Percentiles rank a stretch among this genome's conserved stretches.
Evolutionary conservation across 2,797 vertebrate species (phyloP).

Genomic region (Euphonia xanthogaster): DNA sequence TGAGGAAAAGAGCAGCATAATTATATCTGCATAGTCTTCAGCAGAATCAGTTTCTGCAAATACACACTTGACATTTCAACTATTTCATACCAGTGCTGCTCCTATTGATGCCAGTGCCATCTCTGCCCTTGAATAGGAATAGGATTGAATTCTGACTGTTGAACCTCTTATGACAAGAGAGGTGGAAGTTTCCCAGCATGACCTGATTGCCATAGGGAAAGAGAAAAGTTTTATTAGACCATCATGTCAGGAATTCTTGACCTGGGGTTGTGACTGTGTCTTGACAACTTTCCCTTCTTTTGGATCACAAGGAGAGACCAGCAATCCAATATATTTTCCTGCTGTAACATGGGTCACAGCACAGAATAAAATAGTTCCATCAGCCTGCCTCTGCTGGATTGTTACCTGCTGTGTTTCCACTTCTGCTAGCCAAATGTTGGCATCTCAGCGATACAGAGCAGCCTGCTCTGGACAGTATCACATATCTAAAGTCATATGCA

Average conservation of each 20-base stretch:
- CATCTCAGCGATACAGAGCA: background rate
- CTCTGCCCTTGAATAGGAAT: conserved; percentile 38
- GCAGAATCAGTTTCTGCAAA: conserved; percentile 39
- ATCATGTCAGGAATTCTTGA: background rate
- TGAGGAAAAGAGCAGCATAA: conserved; percentile 3
- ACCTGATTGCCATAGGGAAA: background rate
- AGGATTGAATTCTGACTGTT: background rate
- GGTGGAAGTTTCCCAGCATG: conserved; percentile 8
- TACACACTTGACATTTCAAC: conserved; percentile 53
- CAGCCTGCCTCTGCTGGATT: background rate
- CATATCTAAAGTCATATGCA: background rate
- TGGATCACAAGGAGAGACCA: background rate
- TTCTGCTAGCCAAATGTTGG: background rate
- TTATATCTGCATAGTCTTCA: conserved; percentile 44
- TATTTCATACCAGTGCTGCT: background rate
- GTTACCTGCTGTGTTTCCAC: conserved; percentile 6
- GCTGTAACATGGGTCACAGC: background rate
- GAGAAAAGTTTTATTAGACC: conserved; percentile 11
- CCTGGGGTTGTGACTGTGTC: background rate
- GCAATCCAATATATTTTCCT: background rate
- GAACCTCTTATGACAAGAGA: conserved; percentile 4
- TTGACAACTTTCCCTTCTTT: background rate
- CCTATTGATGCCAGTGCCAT: conserved; percentile 18
- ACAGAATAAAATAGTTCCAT: background rate
- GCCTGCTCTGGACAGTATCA: background rate